Base-by-base conservation (phyloP, 2,113 vertebrate species). In the Empidonax traillii region DNA sequence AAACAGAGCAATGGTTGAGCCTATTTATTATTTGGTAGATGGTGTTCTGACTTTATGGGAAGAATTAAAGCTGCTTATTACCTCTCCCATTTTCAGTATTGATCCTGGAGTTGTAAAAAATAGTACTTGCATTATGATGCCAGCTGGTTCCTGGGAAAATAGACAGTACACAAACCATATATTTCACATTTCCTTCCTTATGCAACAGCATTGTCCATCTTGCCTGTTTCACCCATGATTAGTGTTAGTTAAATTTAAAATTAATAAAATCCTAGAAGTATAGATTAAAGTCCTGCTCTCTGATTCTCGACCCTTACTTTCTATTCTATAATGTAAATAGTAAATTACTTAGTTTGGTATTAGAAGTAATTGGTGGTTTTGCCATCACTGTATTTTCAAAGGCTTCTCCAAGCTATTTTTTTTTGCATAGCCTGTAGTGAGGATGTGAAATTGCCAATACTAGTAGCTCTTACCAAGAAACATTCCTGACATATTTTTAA, bases 21-120 rank as follows among this genome's bases (percentile, higher is more conserved):
- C 56, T 78, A 86, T 97, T 93, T 79, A 89, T 95, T 95, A 87
- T 89, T 87, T 92, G 83, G 65, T 93, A 89, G 92, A 92, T 37
- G 83, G 91, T 82, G 80, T 84, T 90, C 75, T 86, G 93, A 84
- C 76, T 96, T 96, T 82, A 93, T 23, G 1, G 61, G 44, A 89
- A 82, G 95, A 94, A 96, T 92, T 96, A 94, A 92, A 93, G 66
- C 56, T 92, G 65, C 85, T 96, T 92, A 97, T 96, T 95, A 94
- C 79, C 89, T 96, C 88, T 96, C 72, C 76, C 52, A 89, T 95
- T 97, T 95, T 95, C 93, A 85, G 93, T 96, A 96, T 95, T 89
- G 96, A 97, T 96, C 90, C 52, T 51, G 37, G 25, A 51, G 56
- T 37, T 43, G 1, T 90, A 82, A 96, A 95, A 94, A 84, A 82